phyloP scores from a whole-genome alignment of 1,140 invertebrate genomes.

The Eciton burchellii region DNA sequence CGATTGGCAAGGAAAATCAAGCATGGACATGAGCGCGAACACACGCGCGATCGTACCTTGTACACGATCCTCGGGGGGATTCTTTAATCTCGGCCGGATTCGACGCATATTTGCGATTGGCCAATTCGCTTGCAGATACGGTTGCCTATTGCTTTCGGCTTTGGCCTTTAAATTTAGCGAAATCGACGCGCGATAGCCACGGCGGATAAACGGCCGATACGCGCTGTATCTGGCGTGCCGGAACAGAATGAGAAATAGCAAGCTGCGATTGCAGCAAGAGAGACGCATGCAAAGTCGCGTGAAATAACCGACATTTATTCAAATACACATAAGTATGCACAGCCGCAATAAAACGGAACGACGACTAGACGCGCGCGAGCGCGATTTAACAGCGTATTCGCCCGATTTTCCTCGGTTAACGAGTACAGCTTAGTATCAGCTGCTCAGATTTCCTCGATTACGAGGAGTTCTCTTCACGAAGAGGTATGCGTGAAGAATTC shows the following conservation, averaged over 20 bases:
- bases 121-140: slow-evolving; percentile 53
- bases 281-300: slow-evolving; percentile 24
- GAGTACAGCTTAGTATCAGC: background rate
- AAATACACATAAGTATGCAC: slow-evolving; percentile 26
- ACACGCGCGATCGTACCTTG: slow-evolving; percentile 10
- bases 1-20: background rate
- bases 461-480: no score
- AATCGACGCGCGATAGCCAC: no score
- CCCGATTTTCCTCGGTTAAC: background rate
- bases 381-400: slow-evolving; percentile 31
- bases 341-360: slow-evolving; percentile 25
- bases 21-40: slow-evolving; percentile 10
- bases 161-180: no score
- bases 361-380: background rate
- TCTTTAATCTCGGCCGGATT: slow-evolving; percentile 66
- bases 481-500: no score
- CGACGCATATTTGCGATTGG: slow-evolving; percentile 62
- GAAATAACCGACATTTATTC: no score
- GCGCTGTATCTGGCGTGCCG: no score
- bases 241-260: no score
- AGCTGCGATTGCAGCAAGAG: slow-evolving; percentile 14
- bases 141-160: slow-evolving; percentile 43
- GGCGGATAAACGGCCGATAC: slow-evolving; percentile 25
- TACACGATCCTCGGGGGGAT: slow-evolving; percentile 58
- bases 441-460: no score